Percentiles rank a stretch among this genome's conserved stretches.
phyloP scores from a whole-genome alignment of 2,888 invertebrate species.

The Melipona bicolor region DNA sequence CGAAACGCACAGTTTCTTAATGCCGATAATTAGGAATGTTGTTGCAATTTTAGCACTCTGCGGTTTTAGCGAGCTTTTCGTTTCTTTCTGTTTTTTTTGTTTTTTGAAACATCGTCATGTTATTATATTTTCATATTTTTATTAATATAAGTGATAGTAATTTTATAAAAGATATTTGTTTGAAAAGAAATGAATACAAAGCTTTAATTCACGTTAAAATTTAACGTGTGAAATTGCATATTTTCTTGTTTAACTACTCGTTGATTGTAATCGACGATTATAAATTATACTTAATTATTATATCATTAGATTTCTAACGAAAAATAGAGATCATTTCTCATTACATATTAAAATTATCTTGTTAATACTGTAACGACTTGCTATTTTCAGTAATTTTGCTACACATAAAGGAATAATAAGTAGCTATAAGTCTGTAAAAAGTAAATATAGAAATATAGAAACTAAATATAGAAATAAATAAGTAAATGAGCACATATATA shows the following conservation, averaged over 20 bases:
- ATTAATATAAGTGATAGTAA: not conserved
- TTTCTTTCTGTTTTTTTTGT: not conserved
- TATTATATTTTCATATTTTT: not conserved
- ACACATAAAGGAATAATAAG: no score
- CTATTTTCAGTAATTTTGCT: no score
- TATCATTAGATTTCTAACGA: not conserved
- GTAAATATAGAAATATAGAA: no score
- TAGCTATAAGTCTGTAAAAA: no score
- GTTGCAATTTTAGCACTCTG: conserved; percentile 30
- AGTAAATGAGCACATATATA: no score
- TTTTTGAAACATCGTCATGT: conserved; percentile 11
- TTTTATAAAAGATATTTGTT: not conserved
- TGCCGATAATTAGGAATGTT: conserved; percentile 55
- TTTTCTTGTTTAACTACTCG: not conserved
- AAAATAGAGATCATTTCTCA: not conserved
- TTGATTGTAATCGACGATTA: not conserved
- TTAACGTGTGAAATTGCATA: not conserved
- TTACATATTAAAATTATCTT: no score
- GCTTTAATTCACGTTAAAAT: not conserved
- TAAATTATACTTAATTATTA: not conserved
- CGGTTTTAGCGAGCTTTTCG: not conserved
- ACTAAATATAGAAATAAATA: no score
- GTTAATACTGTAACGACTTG: no score
- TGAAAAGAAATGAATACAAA: not conserved
- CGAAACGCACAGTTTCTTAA: conserved; percentile 33